phyloP scores from a whole-genome alignment of 2,888 invertebrate species.

The Frankliniella fusca region DNA sequence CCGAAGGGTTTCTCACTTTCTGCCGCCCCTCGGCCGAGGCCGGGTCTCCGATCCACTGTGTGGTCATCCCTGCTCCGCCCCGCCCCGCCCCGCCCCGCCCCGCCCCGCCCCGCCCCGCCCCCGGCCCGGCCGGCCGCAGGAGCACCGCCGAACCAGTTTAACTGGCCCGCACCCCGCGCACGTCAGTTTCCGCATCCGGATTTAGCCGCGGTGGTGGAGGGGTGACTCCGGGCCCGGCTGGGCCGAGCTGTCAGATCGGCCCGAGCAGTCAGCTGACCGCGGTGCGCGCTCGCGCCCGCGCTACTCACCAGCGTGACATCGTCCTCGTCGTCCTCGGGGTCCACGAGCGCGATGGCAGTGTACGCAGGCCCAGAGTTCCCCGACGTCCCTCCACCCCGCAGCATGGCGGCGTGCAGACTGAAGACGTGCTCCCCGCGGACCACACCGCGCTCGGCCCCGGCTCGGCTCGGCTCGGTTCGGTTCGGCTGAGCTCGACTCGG shows the following conservation, averaged over 20 bases:
- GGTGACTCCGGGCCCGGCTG: background rate
- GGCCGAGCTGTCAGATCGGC: too few relatives aligned
- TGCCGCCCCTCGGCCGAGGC: too few relatives aligned
- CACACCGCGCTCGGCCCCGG: background rate
- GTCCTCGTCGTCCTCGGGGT: constrained; percentile 17
- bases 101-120: background rate
- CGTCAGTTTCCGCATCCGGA: background rate
- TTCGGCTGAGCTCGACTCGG: background rate
- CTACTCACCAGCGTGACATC: background rate
- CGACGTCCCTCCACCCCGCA: background rate
- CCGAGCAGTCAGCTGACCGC: background rate
- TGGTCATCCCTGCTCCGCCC: background rate
- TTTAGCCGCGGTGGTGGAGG: background rate
- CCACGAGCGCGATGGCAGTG: background rate
- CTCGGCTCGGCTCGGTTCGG: background rate
- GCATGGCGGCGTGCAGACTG: background rate
- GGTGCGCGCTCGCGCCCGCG: background rate
- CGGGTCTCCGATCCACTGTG: background rate
- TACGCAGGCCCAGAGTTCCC: background rate
- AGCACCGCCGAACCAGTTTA: too few relatives aligned
- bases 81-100: background rate
- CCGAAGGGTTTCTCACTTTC: too few relatives aligned
- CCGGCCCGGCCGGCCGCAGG: background rate
- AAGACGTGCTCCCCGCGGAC: too few relatives aligned
- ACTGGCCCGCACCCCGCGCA: too few relatives aligned